Evolutionary conservation across 2,797 vertebrate genomes (phyloP), one percentile per base, ranked within the genome.

Genomic region (Lutjanus argentimaculatus): DNA sequence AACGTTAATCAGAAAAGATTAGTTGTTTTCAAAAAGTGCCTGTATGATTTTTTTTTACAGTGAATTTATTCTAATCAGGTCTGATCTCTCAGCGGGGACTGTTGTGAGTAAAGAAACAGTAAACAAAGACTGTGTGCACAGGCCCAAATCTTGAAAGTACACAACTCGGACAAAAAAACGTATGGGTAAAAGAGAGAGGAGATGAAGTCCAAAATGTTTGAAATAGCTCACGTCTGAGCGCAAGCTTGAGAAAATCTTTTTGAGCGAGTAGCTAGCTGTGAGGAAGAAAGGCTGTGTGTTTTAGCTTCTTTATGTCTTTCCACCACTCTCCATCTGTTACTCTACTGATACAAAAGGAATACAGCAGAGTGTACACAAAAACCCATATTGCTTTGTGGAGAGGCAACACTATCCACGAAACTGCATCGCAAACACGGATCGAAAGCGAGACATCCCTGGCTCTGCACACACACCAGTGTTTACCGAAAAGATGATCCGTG

Each of bases 401-500:
- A 87, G 87, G 93, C 91, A 93, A 92, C 93, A 94, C 92, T 93
- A 84, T 91, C 92, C 86, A 75, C 59, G 12, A 86, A 92, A 94
- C 81, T 79, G 84, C 92, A 93, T 68, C 1, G 82, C 86, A 93
- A 90, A 93, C 92, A 92, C 25, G 0, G 75, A 74, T 7, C 17
- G 45, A 90, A 87, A 91, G 88, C 84, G 74, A 57, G 82, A 84
- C 81, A 82, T 88, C 85, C 30, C 46, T 40, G 42, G 71, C 95
- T 89, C 93, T 84, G 92, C 91, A 95, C 93, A 94, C 93, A 94
- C 79, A 72, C 61, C 52, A 0, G 11, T 96, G 95, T 98, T 97
- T 97, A 96, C 97, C 64, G 85, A 97, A 95, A 95, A 96, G 97
- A 97, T 97, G 96, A 98, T 95, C 96, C 61, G 12, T 78, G 79